Percentiles rank a stretch among this genome's conserved stretches.
These are phyloP conservation scores for Parotocinclus haroldoi DNA, from an alignment of 2,797 vertebrate genomes.

Conservation along the genomic window DNA sequence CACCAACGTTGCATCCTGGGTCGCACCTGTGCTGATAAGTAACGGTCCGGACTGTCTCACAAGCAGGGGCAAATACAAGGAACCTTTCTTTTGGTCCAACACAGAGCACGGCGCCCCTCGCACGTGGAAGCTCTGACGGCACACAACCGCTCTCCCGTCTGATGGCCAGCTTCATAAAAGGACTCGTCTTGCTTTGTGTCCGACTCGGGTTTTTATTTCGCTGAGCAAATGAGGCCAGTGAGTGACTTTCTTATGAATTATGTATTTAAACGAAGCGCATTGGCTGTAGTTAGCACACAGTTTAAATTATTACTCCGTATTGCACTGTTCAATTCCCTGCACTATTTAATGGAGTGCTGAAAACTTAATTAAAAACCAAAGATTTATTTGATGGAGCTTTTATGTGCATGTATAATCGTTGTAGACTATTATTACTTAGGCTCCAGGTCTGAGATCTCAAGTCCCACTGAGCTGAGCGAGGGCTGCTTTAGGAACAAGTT, in stretches of 20 bases:
- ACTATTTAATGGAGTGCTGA: conserved; percentile 44
- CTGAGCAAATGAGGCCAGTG: conserved; percentile 34
- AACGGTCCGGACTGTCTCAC: conserved; percentile 6
- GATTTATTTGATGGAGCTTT: conserved; percentile 44
- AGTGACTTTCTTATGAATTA: conserved; percentile 33
- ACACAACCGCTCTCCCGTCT: conserved; percentile 14
- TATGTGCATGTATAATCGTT: conserved; percentile 31
- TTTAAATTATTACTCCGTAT: conserved; percentile 42
- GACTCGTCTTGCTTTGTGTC: conserved; percentile 10
- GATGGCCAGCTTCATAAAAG: conserved; percentile 2
- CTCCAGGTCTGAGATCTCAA: conserved; percentile 17
- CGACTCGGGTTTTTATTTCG: conserved; percentile 8
- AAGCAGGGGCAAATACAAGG: conserved; percentile 28
- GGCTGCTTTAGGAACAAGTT: not conserved
- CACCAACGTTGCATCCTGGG: conserved; percentile 10
- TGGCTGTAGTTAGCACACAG: conserved; percentile 33
- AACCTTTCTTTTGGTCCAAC: conserved; percentile 31
- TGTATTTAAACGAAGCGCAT: conserved; percentile 38
- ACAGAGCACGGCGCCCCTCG: conserved; percentile 2
- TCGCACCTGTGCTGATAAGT: conserved; percentile 8
- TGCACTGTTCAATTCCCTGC: conserved; percentile 31
- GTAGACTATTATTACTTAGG: conserved; percentile 14
- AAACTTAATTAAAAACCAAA: conserved; percentile 49
- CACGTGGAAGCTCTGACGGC: conserved; percentile 1
- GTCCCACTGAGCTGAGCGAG: not conserved